phyloP scores from a whole-genome alignment of 2,113 vertebrate species.

The Terrapene triunguis region DNA sequence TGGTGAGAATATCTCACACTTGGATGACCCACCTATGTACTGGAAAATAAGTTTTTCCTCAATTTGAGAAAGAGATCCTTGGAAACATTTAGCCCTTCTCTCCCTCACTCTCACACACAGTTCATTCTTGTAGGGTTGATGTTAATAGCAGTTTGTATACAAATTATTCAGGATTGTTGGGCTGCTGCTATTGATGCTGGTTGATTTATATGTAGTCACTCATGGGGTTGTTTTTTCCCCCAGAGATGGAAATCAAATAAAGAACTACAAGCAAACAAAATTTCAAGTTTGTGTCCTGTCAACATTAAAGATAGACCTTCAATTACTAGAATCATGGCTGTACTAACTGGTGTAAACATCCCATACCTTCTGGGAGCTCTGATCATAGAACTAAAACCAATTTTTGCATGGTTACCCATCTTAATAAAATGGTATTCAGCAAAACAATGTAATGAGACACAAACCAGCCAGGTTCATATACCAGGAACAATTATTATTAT shows the following conservation, averaged over 20 bases:
- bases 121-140: neutral
- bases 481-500: neutral
- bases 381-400: neutral
- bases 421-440: neutral
- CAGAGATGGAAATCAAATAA: fast-evolving
- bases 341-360: neutral
- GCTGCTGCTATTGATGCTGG: neutral
- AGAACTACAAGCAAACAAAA: neutral
- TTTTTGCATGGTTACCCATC: neutral
- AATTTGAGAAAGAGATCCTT: neutral
- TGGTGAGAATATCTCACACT: conserved; percentile 13
- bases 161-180: neutral
- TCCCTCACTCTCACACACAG: fast-evolving
- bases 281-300: neutral
- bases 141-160: fast-evolving
- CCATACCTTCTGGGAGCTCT: neutral
- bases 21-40: neutral
- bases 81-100: neutral
- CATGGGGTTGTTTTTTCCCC: neutral
- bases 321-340: neutral
- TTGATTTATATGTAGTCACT: neutral
- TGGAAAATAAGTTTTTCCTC: fast-evolving
- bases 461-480: neutral
- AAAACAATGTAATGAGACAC: neutral
- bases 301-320: neutral